Base-by-base conservation (phyloP, 2,888 invertebrate species). In the Amiota communis region DNA sequence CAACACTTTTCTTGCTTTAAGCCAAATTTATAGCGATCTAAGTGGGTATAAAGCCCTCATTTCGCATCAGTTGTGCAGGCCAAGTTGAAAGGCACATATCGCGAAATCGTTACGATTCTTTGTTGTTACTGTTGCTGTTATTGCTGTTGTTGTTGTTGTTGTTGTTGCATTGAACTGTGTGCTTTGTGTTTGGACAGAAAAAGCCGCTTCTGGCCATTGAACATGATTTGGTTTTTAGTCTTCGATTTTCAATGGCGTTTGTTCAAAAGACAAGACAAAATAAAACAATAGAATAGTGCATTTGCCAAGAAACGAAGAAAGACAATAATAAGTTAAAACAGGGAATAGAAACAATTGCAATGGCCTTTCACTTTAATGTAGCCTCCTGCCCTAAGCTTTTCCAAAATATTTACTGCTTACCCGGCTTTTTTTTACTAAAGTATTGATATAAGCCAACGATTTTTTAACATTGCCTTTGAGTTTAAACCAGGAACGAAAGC, bases 1-100 rank as follows among this genome's bases (percentile, higher is more conserved):
- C 84, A 83, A 85, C 83, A 83, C 83, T 85, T 85, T 83, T 83
- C 84, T 83, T 83, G 86, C 83, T 86, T 81, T 85, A 85, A 83
- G 83, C 86, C 79, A 83, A 83, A 83, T 83, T 83, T 83, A 83
- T 83, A 83, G 83, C 83, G 83, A 83, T 83, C 86, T 83, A 83
- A 83, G 83, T 83, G 85, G 86, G 83, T 85, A 83, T 85, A 83
- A 83, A 85, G 86, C 83, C 86, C 82, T 83, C 83, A 83, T 83
- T 85, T 85, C 81, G 86, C 78, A 84, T 86, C 86, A 84, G 75
- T 78, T 70, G 72, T 74, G 46, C 56, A 73, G 64, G 70, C 46
- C 53, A 67, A 72, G 80, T 15, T 17, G 46, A 12, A 20, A n/a
- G n/a, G n/a, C 20, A 17, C 15, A 47, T 65, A 65, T 65, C 67